Evolutionary conservation across 2,888 invertebrate species (phyloP), one percentile per base, ranked within the genome.

Genomic region (Bembecia ichneumoniformis): DNA sequence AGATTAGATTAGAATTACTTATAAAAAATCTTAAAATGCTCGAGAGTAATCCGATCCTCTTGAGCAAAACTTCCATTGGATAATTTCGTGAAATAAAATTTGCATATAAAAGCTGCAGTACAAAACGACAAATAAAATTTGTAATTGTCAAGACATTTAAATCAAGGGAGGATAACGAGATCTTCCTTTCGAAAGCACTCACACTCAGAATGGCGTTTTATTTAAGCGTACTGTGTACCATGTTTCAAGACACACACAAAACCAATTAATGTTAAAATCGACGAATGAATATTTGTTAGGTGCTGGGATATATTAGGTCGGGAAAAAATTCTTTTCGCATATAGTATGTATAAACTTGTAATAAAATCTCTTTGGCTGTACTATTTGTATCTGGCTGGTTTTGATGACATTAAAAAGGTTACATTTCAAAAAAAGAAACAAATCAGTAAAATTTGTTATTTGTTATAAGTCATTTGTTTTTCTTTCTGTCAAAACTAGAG

Each of bases 61-160:
- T 64, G 73, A 75, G 71, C 68, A 73, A 56, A 73, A 67, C 61
- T 62, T 58, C 63, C 59, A 60, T 58, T 57, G 65, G 63, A 68
- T 72, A 72, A 81, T 78, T 77, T 72, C 55, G 58, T 54, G 64
- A 68, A 73, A 74, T 71, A 71, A 76, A 80, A 79, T 77, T 78
- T 74, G 70, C 74, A 74, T 66, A 80, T 79, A 77, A 80, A 73
- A 69, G 71, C 67, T 63, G 68, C 64, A 73, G 69, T 63, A 68
- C 60, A 73, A 74, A 76, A 64, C 68, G 65, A 68, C 68, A 74
- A 79, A 79, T 77, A 75, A 79, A 76, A 81, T 76, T 71, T 74
- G 75, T 74, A 76, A 74, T 75, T 83, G 82, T 81, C 82, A 79
- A 75, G 80, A 77, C 80, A 71, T 77, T 80, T 81, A 79, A 82